Evolutionary conservation across 2,888 invertebrate species (phyloP).

Genomic region (Geophilus truncorum): DNA sequence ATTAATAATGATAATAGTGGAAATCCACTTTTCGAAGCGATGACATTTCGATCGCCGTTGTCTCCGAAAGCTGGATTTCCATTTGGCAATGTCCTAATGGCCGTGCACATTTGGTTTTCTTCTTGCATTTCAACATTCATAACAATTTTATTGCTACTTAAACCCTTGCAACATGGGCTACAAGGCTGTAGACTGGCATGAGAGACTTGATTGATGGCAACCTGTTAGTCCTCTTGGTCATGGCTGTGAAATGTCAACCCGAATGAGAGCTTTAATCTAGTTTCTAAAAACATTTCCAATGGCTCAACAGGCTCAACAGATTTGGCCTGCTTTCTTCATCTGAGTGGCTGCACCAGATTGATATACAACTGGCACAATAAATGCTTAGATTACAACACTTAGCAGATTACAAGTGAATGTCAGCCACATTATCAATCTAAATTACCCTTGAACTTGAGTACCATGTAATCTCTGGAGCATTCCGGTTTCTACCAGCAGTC

Average conservation of each 20-base stretch:
- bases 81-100: not conserved
- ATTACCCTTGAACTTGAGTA: not conserved
- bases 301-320: not conserved
- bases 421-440: not conserved
- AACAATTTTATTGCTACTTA: not conserved
- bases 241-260: not conserved
- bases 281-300: not conserved
- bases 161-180: not conserved
- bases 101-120: not conserved
- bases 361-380: not conserved
- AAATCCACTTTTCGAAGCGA: not conserved
- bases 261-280: not conserved
- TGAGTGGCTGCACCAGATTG: not conserved
- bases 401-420: not conserved
- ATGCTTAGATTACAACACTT: not conserved
- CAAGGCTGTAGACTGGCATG: not conserved
- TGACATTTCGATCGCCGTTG: not conserved
- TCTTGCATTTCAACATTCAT: not conserved
- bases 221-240: not conserved
- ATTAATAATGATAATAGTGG: not conserved
- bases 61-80: not conserved
- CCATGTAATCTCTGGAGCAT: not conserved
- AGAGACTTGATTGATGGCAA: not conserved
- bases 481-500: too few relatives aligned
- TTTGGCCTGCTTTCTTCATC: not conserved